Percentiles rank a stretch among this genome's conserved stretches.
Conservation (phyloP, 2,888 invertebrate genomes). For the Habroteleia sp. region DNA sequence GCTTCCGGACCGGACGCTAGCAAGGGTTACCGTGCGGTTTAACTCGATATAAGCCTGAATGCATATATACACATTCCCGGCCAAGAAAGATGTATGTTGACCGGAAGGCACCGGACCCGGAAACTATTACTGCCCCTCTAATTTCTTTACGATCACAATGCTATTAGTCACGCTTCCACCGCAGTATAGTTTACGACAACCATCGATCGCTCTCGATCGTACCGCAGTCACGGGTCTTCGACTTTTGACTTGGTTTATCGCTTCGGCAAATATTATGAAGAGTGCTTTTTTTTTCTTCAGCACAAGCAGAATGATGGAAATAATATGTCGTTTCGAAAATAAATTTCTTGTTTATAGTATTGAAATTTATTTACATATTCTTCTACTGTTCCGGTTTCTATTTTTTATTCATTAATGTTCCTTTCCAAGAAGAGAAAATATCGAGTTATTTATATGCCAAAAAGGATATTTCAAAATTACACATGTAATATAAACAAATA, state of each 20-base stretch:
- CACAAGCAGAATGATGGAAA: no score
- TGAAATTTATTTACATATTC: no score
- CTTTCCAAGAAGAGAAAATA: no score
- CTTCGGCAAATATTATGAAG: no score
- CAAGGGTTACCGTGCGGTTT: constrained; percentile 69
- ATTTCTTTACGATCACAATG: constrained; percentile 80
- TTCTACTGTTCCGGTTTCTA: no score
- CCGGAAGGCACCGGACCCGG: constrained; percentile 79
- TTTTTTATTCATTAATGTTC: no score
- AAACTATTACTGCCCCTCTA: constrained; percentile 80
- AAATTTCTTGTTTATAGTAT: no score
- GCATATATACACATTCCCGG: constrained; percentile 66
- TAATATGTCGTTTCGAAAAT: no score
- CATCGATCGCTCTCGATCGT: constrained; percentile 62
- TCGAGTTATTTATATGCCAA: no score
- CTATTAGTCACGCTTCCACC: constrained; percentile 78
- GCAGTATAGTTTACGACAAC: constrained; percentile 66
- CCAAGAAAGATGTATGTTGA: constrained; percentile 78
- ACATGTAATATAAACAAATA: no score
- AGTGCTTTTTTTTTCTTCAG: no score
- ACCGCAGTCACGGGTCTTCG: constrained; percentile 56
- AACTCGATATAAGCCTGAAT: constrained; percentile 63
- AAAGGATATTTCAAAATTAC: no score
- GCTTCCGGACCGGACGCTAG: constrained; percentile 66
- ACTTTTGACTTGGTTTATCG: constrained; percentile 58